phyloP scores from a whole-genome alignment of 2,888 invertebrate genomes.

The Zaprionus lineosus region DNA sequence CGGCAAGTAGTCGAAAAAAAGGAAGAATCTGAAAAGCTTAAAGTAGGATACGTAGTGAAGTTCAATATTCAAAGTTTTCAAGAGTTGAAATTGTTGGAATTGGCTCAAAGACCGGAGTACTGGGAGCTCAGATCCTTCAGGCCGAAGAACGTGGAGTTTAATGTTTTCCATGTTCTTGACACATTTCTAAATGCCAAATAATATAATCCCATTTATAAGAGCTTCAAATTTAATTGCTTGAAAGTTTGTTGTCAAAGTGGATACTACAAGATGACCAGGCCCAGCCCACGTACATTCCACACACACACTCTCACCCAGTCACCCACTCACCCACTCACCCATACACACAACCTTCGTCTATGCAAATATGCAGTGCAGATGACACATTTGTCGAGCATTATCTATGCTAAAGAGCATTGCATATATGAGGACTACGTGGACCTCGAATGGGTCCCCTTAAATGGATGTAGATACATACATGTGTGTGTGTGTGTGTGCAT shows the following conservation, averaged over 20 bases:
- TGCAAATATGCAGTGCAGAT: conserved; percentile 61
- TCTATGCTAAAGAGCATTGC: conserved; percentile 38
- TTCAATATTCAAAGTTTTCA: too few species aligned
- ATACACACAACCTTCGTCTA: conserved; percentile 8
- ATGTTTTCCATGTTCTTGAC: neutral
- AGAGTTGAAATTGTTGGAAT: too few species aligned
- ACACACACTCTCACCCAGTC: neutral
- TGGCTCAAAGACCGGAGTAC: too few species aligned
- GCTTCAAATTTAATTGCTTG: conserved; percentile 25
- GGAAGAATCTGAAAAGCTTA: too few species aligned
- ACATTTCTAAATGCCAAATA: neutral
- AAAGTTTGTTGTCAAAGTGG: conserved; percentile 14
- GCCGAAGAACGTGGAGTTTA: too few species aligned
- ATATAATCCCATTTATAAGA: neutral
- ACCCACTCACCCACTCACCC: neutral
- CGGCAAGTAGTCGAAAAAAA: too few species aligned
- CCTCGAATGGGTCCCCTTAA: neutral
- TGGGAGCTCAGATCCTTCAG: too few species aligned
- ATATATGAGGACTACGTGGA: conserved; percentile 6
- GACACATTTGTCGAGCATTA: conserved; percentile 58
- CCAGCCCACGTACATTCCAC: neutral
- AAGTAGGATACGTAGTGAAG: too few species aligned
- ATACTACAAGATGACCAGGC: too few species aligned
- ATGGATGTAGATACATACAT: neutral
- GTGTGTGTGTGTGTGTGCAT: neutral